Percentiles rank a stretch among this genome's conserved stretches.
These are phyloP conservation scores for Nyctalus aviator DNA, from an alignment of 2,797 vertebrate species.

Conservation along the genomic window DNA sequence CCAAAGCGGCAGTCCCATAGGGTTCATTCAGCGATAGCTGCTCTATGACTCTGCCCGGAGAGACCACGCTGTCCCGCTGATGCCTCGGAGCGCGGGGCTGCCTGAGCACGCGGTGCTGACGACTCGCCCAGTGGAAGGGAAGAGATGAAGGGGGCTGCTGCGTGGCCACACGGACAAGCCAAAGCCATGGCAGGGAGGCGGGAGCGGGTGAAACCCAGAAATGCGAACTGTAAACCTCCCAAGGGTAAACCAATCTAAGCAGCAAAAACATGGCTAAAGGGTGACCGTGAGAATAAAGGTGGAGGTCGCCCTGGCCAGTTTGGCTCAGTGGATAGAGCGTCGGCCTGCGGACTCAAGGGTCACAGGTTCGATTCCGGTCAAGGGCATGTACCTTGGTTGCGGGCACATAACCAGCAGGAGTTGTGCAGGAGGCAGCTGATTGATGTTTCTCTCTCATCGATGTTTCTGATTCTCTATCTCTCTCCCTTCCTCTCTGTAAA, in stretches of 20 bases:
- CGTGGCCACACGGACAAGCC: background rate
- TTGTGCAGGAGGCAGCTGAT: no score
- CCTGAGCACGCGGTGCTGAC: background rate
- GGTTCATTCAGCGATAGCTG: background rate
- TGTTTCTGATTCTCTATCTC: no score
- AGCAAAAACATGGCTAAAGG: background rate
- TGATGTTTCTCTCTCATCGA: no score
- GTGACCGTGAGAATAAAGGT: background rate
- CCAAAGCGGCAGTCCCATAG: background rate
- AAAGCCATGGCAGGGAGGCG: accelerated
- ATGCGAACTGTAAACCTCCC: background rate
- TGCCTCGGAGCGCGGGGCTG: background rate
- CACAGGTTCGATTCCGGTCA: no score
- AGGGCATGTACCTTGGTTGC: no score
- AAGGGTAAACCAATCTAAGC: background rate
- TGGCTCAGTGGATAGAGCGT: no score
- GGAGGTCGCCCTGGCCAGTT: no score
- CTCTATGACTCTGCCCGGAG: background rate
- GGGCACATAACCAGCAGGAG: no score
- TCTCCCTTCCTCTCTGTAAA: no score
- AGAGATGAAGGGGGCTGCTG: background rate
- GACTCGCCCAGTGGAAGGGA: background rate
- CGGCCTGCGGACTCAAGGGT: no score
- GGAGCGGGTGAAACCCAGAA: background rate
- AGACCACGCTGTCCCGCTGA: background rate